Conservation (phyloP, 2,797 vertebrate genomes). For the Pelodytes ibericus region DNA sequence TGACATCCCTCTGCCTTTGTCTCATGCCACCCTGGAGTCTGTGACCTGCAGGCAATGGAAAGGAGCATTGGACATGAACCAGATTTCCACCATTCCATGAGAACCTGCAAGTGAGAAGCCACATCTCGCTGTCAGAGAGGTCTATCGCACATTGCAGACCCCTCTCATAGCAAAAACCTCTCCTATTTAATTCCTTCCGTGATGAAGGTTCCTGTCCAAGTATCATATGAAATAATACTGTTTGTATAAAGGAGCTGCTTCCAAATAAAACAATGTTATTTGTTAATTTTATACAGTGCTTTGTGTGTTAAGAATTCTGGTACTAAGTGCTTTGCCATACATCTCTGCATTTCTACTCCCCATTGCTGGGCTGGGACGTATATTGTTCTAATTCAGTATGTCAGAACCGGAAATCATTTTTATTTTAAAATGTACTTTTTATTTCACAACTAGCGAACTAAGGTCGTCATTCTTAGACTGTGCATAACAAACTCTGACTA, state of each 20-base stretch:
- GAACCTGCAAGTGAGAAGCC: neutral
- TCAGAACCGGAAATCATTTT: too few species aligned
- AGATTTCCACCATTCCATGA: conserved; percentile 58
- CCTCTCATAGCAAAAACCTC: conserved; percentile 13
- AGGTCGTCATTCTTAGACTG: too few species aligned
- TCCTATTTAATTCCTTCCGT: conserved; percentile 23
- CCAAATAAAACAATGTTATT: conserved; percentile 38
- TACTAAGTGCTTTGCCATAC: too few species aligned
- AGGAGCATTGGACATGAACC: neutral
- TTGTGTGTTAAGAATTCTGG: neutral
- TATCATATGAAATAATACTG: conserved; percentile 22
- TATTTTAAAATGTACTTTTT: too few species aligned
- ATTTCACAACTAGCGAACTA: too few species aligned
- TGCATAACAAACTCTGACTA: too few species aligned
- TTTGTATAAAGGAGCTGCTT: conserved; percentile 35
- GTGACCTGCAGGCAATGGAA: neutral
- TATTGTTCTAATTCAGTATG: too few species aligned
- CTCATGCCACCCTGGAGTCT: conserved; percentile 5
- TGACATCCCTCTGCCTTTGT: neutral
- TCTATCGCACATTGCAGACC: neutral
- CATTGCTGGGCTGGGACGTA: too few species aligned
- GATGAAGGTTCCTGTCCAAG: conserved; percentile 10
- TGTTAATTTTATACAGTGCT: conserved; percentile 39
- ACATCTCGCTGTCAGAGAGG: neutral
- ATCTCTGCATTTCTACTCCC: too few species aligned